These are phyloP conservation scores for Orientallactaga bullata DNA, from an alignment of 2,113 vertebrate species.

Conservation along the genomic window DNA sequence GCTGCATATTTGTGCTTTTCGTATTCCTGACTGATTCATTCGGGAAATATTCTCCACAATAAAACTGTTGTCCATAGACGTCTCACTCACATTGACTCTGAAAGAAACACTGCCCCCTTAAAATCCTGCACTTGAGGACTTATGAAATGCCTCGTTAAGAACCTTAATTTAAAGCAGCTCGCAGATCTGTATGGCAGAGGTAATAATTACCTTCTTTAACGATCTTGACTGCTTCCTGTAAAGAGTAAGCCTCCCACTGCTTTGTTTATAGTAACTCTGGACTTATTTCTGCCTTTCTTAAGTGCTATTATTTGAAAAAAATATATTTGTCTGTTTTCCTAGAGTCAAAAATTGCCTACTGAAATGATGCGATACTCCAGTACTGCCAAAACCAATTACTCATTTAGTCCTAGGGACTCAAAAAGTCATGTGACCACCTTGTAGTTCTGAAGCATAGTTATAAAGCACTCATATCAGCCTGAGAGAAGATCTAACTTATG, in stretches of 20 bases:
- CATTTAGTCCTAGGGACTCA: neutral
- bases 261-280: constrained; percentile 66
- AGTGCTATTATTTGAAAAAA: constrained; percentile 45
- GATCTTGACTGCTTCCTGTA: constrained; percentile 63
- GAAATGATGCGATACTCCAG: constrained; percentile 41
- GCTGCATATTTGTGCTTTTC: neutral
- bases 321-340: constrained; percentile 27
- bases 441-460: neutral
- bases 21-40: constrained; percentile 22
- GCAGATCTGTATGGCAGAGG: constrained; percentile 70
- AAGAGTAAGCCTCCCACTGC: constrained; percentile 63
- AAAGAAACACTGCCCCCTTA: constrained; percentile 43
- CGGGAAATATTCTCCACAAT: neutral
- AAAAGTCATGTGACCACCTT: neutral
- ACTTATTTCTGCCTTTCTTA: constrained; percentile 73
- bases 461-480: neutral
- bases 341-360: constrained; percentile 49
- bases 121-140: constrained; percentile 50
- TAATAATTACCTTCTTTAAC: constrained; percentile 78
- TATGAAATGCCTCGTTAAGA: constrained; percentile 81
- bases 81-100: neutral
- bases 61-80: neutral
- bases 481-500: neutral
- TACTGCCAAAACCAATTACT: constrained; percentile 54
- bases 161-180: constrained; percentile 80